Evolutionary conservation across 2,888 invertebrate species (phyloP), one percentile per base, ranked within the genome.

Genomic region (Cerceris ruficornis): DNA sequence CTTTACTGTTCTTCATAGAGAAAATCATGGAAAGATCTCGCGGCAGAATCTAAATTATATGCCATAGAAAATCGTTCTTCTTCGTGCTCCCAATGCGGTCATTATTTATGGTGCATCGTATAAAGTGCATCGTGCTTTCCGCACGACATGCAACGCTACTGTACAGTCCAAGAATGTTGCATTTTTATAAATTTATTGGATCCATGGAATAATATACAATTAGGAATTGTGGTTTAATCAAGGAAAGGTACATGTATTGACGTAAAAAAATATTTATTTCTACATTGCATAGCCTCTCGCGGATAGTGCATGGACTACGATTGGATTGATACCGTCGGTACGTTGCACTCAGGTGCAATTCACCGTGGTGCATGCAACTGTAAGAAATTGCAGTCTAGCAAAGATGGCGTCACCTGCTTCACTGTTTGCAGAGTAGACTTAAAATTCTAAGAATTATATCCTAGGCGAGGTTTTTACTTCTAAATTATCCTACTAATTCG

Each of bases 241-340:
- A 8, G 9, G 6, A 61, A 28, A n/a, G 6, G 11, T 62, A 49
- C 46, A 41, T 52, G 41, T 50, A 11, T 41, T 17, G n/a, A 13
- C 1, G n/a, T 8, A 43, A 71, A 50, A 17, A 13, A 49, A 4
- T 1, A 0, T 67, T 75, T 68, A 67, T 71, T 77, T 64, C 41
- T n/a, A 68, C 43, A 68, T 39, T 4, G 14, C 42, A 49, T 46
- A 68, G 57, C 58, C 62, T 74, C 66, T 80, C 52, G 41, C 41
- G 66, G 54, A 13, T 50, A 13, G 1, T 49, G 4, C 13, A 11
- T 13, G 52, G 42, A 68, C 43, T 60, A 69, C 0, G 17, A 46
- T 55, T 7, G 60, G 39, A 61, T 64, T 14, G 6, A 52, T 59
- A 15, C 54, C 0, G 54, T 69, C 60, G 64, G 55, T 61, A 73